Conservation (phyloP, 2,113 vertebrate genomes). For the Callaeas wilsoni region DNA sequence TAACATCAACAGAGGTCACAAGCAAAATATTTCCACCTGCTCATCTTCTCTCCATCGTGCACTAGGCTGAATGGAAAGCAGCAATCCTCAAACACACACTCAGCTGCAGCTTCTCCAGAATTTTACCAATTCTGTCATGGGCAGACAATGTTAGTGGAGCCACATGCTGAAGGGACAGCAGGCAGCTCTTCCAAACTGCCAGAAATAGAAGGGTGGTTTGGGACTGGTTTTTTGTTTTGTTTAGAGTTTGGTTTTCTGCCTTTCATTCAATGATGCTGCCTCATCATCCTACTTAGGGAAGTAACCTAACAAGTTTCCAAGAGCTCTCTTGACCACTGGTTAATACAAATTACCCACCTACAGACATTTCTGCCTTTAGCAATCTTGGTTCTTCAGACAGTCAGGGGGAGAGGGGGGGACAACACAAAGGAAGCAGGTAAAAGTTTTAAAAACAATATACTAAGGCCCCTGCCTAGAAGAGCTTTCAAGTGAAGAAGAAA, state of each 20-base stretch:
- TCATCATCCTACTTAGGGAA: slow-evolving; percentile 13
- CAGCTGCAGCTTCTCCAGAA: background rate
- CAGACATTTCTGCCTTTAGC: slow-evolving; percentile 7
- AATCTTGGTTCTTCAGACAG: background rate
- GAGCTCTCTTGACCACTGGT: background rate
- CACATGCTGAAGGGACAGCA: background rate
- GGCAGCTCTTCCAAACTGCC: background rate
- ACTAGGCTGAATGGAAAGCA: background rate
- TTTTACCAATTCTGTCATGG: background rate
- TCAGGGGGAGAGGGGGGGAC: background rate
- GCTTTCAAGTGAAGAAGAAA: background rate
- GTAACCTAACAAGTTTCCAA: slow-evolving; percentile 5
- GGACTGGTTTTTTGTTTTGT: background rate
- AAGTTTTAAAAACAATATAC: background rate
- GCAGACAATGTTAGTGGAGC: background rate
- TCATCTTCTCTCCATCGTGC: background rate
- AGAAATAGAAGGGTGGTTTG: background rate
- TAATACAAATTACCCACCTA: background rate
- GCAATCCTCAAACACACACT: background rate
- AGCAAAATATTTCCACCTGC: background rate
- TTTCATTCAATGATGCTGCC: background rate
- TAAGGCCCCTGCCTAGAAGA: background rate
- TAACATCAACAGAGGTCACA: background rate
- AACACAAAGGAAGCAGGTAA: background rate
- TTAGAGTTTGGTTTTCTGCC: background rate